Evolutionary conservation across 2,797 vertebrate species (phyloP), one percentile per base, ranked within the genome.

Genomic region (Sebastes diploproa): DNA sequence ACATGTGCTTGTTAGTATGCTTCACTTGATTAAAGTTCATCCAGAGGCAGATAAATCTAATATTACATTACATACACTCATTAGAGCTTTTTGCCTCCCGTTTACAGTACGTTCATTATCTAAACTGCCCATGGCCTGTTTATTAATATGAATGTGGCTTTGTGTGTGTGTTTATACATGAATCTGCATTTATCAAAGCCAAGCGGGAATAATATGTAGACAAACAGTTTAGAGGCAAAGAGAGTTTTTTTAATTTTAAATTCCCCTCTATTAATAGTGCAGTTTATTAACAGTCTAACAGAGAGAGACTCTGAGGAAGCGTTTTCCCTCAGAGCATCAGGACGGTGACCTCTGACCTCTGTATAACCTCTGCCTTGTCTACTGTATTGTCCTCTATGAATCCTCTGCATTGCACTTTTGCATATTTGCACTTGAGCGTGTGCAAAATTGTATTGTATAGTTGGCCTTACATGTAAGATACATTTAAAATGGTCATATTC

Each of bases 61-160:
- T 86, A 80, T 29, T 52, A 52, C 2, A 72, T 72, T 50, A 58
- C 67, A 23, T 2, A 36, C 1, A 60, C 80, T 87, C 88, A 86
- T 89, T 91, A 84, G 42, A 75, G 85, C 70, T 34, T 78, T 77
- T 82, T 72, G 29, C 22, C 34, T 67, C 13, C 42, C 67, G 72
- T 89, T 92, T 85, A 76, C 81, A 69, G 72, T 56, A 36, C 13
- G 59, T 84, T 91, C 78, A 85, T 86, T 87, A 88, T 77, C 67
- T 83, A 77, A 78, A 77, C 58, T 68, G 88, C 89, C 82, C 14
- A 46, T 52, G 65, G 89, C 75, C 30, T 69, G 16, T 69, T 77
- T 64, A 75, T 82, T 83, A 67, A 75, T 73, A 75, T 78, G 34
- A 71, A 60, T 74, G 13, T 71, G 68, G 22, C 38, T 81, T 13